Evolutionary conservation across 1,140 invertebrate genomes (phyloP), one percentile per base, ranked within the genome.

Genomic region (Drosophila ironensis): DNA sequence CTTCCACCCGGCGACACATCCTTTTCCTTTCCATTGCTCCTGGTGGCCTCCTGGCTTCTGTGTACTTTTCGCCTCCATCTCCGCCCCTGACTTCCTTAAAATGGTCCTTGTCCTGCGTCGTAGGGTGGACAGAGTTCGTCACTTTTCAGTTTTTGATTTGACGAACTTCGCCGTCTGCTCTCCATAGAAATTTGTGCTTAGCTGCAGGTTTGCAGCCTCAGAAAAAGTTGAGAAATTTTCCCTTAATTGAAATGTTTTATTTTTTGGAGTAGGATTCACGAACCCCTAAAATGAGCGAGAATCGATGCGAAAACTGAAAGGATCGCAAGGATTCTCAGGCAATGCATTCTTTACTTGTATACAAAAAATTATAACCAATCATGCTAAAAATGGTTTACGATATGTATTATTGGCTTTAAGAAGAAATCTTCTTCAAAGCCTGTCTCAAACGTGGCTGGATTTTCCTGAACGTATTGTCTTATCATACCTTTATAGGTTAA

Each of bases 241-340:
- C 63, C 46, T 75, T 81, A 84, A 78, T 78, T 82, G 61, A 72
- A 82, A 82, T 75, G 77, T 76, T 82, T 33, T 61, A 72, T 72
- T 69, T 69, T 81, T 53, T 40, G 53, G 35, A 42, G 64, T 27
- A 50, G 40, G 53, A 52, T 30, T 25, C 54, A 64, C 59, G 38
- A 67, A 67, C 53, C 35, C 28, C 51, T 20, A n/a, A 40, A 28
- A 48, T 16, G 22, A 27, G 28, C 37, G 11, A 11, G 28, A 30
- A 30, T n/a, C 9, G 28, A 30, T 30, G 28, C 0, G 3, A 11
- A 11, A 30, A 30, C 4, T n/a, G n/a, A 30, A 30, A 30, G 28
- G n/a, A 30, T 30, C 11, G n/a, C 4, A 11, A 12, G n/a, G 28
- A 8, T 8, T 3, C n/a, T n/a, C n/a, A n/a, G n/a, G n/a, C n/a